Percentiles rank a stretch among this genome's conserved stretches.
Evolutionary conservation across 2,888 invertebrate genomes (phyloP).

Genomic region (Brachyptera risi): DNA sequence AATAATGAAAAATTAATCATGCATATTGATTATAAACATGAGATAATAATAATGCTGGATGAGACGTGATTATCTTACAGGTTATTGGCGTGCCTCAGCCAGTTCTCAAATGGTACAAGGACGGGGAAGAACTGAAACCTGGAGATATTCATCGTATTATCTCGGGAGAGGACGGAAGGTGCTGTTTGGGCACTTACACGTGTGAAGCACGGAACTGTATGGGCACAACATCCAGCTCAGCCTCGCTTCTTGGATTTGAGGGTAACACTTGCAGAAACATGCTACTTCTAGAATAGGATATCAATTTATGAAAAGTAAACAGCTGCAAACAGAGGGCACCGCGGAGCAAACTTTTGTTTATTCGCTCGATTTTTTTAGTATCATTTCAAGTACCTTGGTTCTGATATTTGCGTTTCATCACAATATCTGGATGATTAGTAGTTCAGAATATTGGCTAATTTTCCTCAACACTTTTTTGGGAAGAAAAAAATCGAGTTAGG

Average conservation of each 20-base stretch:
- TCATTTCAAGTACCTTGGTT: too few species aligned
- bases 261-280: too few species aligned
- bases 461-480: too few species aligned
- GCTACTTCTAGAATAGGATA: too few species aligned
- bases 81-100: slow-evolving; percentile 90
- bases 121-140: slow-evolving; percentile 81
- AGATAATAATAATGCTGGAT: background rate
- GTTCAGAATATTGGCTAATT: too few species aligned
- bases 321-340: too few species aligned
- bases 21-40: background rate
- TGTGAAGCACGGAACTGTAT: slow-evolving; percentile 89
- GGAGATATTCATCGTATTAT: slow-evolving; percentile 89
- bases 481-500: too few species aligned
- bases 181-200: slow-evolving; percentile 85
- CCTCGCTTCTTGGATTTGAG: slow-evolving; percentile 82
- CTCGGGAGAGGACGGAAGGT: slow-evolving; percentile 85
- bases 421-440: too few species aligned
- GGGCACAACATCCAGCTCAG: slow-evolving; percentile 85
- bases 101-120: slow-evolving; percentile 88
- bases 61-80: slow-evolving; percentile 32
- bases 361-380: too few species aligned
- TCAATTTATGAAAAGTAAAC: too few species aligned
- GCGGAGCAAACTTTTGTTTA: too few species aligned
- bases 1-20: background rate
- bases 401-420: too few species aligned